Percentiles rank a stretch among this genome's conserved stretches.
Evolutionary conservation across 2,888 invertebrate genomes (phyloP).

Genomic region (Mythimna pallens): DNA sequence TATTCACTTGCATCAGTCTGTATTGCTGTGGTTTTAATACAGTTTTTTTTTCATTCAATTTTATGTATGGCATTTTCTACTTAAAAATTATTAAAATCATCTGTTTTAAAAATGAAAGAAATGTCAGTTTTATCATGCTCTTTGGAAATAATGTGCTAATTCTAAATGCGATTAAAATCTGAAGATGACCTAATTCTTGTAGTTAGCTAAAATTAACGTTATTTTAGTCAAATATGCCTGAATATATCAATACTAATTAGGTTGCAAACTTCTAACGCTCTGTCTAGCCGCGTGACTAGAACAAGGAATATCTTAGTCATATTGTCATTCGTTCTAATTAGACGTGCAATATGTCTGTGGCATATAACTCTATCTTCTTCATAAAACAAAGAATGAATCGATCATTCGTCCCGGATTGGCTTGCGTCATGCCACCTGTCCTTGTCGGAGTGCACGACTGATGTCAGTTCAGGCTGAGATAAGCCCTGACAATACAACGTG

Average conservation of each 20-base stretch:
- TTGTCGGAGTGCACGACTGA: constrained; percentile 55
- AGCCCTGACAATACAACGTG: constrained; percentile 55
- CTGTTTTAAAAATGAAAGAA: background rate
- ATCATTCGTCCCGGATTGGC: constrained; percentile 53
- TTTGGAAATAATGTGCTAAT: background rate
- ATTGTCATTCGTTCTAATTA: constrained; percentile 17
- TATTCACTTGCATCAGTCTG: constrained; percentile 57
- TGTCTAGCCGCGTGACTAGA: constrained; percentile 11
- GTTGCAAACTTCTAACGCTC: constrained; percentile 4
- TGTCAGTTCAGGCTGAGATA: constrained; percentile 56
- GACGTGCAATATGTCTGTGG: constrained; percentile 25
- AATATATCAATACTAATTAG: constrained; percentile 11
- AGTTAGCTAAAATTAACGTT: no score
- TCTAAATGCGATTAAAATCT: no score
- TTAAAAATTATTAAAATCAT: background rate
- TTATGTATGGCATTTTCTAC: constrained; percentile 6
- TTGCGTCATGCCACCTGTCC: constrained; percentile 54
- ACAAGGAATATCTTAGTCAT: constrained; percentile 16
- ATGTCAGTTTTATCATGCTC: background rate
- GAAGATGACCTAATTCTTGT: no score
- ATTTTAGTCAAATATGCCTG: background rate
- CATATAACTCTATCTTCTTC: constrained; percentile 57
- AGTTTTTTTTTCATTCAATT: constrained; percentile 15
- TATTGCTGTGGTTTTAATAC: constrained; percentile 27
- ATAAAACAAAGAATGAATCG: constrained; percentile 59